Base-by-base conservation (phyloP, 2,113 vertebrate species). In the Smithornis capensis region DNA sequence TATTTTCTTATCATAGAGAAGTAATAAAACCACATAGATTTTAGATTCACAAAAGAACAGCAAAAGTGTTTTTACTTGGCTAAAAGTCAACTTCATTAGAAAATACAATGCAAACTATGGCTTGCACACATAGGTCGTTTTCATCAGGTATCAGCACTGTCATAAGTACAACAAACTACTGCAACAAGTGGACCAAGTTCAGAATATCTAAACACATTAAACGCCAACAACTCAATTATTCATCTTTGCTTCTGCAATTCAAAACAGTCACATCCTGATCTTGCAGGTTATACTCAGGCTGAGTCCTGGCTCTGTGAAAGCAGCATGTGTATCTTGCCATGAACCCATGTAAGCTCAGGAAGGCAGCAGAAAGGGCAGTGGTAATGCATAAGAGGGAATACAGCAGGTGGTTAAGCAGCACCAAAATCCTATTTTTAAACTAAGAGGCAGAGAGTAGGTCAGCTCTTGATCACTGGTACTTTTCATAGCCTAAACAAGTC, bases 291-390 rank as follows among this genome's bases (percentile, higher is more conserved):
- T 96, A 92, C 95, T 86, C 90, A 92, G 85, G 82, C 88, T 75
- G 83, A 92, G 85, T 79, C 52, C 82, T 70, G 64, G 50, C 90
- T 90, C 93, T 88, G 60, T 62, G 74, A 63, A 90, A 93, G 68
- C 90, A 88, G 82, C 91, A 74, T 14, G 42, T 67, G 55, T 60
- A 91, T 93, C 90, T 88, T 56, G 56, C 49, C 12, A 83, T 77
- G 90, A 95, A 83, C 95, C 83, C 90, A 90, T 83, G 14, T 45
- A 75, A 7, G 29, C 87, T 95, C 71, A 64, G 73, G 88, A 81
- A 94, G 80, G 31, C 95, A 95, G 89, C 62, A 93, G 95, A 94
- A 94, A 90, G 95, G 91, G 83, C 94, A 97, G 89, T 52, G 71
- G 59, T 77, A 94, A 83, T 86, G 76, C 73, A 33, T 42, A 55